These are phyloP conservation scores for Lymantria dispar DNA, from an alignment of 2,888 invertebrate species.

Conservation along the genomic window DNA sequence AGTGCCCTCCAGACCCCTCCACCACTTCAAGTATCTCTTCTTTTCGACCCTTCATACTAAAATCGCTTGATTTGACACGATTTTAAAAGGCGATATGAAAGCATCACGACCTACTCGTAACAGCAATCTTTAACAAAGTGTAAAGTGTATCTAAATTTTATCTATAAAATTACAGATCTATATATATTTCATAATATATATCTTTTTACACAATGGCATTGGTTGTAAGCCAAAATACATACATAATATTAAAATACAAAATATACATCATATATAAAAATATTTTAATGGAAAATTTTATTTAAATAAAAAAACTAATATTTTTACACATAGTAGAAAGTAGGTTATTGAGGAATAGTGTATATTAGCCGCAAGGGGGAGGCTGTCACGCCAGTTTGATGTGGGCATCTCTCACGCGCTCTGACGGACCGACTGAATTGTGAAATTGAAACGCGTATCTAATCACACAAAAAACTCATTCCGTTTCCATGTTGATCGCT, in stretches of 20 bases:
- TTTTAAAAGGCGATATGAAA: conserved; percentile 75
- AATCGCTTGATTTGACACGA: conserved; percentile 81
- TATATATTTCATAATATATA: too few relatives aligned
- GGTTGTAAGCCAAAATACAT: too few relatives aligned
- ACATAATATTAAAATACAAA: too few relatives aligned
- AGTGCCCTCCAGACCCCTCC: conserved; percentile 68
- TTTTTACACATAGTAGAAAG: conserved; percentile 6
- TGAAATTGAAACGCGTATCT: conserved; percentile 72
- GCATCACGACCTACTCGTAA: conserved; percentile 10
- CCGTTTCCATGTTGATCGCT: conserved; percentile 38
- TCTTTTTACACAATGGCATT: too few relatives aligned
- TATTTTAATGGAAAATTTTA: too few relatives aligned
- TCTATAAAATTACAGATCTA: too few relatives aligned
- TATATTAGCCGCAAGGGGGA: conserved; percentile 29
- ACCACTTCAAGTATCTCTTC: conserved; percentile 53
- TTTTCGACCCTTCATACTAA: conserved; percentile 64
- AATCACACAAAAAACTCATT: conserved; percentile 56
- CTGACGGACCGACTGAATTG: conserved; percentile 75
- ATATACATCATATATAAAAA: too few relatives aligned
- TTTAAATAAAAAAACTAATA: background rate
- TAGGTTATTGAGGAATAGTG: conserved; percentile 16
- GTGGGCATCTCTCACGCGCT: conserved; percentile 69
- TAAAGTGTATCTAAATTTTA: conserved; percentile 1
- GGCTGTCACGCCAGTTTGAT: conserved; percentile 56
- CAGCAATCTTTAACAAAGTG: conserved; percentile 5